These are phyloP conservation scores for Ophion ellenae DNA, from an alignment of 2,888 invertebrate species.

Conservation along the genomic window DNA sequence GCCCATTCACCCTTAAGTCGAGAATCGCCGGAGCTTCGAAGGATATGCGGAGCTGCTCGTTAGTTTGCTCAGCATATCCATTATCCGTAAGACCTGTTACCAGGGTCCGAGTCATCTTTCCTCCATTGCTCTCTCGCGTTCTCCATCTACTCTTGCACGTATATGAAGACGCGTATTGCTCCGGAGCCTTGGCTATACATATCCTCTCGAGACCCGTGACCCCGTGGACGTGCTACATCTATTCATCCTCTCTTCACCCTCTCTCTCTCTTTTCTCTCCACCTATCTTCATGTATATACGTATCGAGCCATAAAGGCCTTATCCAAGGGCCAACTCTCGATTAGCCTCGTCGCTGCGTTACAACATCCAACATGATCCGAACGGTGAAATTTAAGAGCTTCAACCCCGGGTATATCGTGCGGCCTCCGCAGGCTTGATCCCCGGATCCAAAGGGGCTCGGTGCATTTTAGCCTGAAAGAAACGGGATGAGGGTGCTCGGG, in stretches of 20 bases:
- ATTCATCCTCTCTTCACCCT: conserved; percentile 25
- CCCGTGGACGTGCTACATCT: conserved; percentile 6
- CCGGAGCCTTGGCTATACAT: conserved; percentile 2
- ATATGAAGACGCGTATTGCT: background rate
- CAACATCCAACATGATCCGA: conserved; percentile 6
- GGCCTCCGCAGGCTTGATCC: background rate
- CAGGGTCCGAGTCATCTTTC: conserved; percentile 45
- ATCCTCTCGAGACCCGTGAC: conserved; percentile 18
- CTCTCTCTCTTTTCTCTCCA: too few relatives aligned
- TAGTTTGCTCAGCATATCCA: conserved; percentile 52
- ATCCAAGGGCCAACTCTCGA: background rate
- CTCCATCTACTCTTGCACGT: background rate
- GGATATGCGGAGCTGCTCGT: conserved; percentile 36
- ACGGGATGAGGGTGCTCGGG: too few relatives aligned
- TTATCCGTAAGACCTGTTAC: conserved; percentile 46
- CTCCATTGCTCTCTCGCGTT: conserved; percentile 1
- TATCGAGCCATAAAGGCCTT: conserved; percentile 10
- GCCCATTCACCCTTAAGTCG: conserved; percentile 48
- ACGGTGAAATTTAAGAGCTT: conserved; percentile 10
- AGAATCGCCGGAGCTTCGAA: conserved; percentile 35
- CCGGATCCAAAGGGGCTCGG: background rate
- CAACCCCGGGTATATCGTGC: background rate
- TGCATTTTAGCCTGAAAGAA: background rate
- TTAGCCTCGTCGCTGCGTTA: background rate
- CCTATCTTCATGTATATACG: background rate